These are phyloP conservation scores for Anomalospiza imberbis DNA, from an alignment of 2,797 vertebrate genomes.

Conservation along the genomic window DNA sequence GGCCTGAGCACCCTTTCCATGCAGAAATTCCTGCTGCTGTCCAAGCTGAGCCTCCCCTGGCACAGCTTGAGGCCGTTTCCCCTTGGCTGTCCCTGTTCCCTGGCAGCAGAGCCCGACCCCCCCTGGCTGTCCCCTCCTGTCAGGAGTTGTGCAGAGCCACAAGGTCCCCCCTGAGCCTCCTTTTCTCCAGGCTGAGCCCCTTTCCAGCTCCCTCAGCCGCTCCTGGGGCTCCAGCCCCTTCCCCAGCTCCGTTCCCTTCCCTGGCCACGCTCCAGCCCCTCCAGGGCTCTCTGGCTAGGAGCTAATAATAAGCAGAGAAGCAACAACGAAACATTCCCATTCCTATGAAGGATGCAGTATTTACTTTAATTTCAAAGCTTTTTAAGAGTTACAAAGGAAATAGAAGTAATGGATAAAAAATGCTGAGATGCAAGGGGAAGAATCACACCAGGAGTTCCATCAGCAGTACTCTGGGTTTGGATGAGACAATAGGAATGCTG, in stretches of 20 bases:
- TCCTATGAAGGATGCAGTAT: not conserved
- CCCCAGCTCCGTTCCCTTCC: not conserved
- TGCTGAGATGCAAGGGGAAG: not conserved
- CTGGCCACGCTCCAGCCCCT: not conserved
- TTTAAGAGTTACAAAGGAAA: not conserved
- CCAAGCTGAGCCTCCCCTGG: not conserved
- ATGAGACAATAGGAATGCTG: not conserved
- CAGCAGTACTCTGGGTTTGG: accelerated
- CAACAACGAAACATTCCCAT: not conserved
- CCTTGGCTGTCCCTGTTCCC: not conserved
- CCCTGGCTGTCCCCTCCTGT: not conserved
- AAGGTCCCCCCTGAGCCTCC: not conserved
- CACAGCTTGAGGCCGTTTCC: not conserved
- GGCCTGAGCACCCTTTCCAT: not conserved
- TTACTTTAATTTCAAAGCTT: not conserved
- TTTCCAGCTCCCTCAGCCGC: not conserved
- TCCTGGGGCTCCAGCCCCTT: not conserved
- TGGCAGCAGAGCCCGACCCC: not conserved
- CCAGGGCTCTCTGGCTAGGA: not conserved
- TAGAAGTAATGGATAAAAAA: not conserved
- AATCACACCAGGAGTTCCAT: not conserved
- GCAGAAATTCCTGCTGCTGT: not conserved
- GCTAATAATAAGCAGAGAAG: not conserved
- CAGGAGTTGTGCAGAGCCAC: not conserved
- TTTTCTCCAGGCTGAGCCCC: not conserved